phyloP scores from a whole-genome alignment of 2,888 invertebrate genomes.

The Ganaspis brasiliensis region DNA sequence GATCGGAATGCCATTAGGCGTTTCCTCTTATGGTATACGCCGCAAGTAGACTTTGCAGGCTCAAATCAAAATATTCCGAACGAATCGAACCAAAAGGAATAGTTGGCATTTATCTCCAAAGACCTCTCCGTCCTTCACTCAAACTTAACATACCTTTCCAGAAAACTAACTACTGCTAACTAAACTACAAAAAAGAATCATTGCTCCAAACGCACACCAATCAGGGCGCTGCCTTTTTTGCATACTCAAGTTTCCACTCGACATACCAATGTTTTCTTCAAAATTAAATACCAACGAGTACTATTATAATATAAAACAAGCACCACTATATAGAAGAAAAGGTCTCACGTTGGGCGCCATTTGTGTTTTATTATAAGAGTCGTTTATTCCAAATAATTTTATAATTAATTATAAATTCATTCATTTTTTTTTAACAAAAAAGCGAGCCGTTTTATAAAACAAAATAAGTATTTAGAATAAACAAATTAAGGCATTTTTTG shows the following conservation, averaged over 20 bases:
- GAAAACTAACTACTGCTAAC: constrained; percentile 16
- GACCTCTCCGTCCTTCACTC: constrained; percentile 28
- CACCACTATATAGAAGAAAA: too few species aligned
- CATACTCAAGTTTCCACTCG: neutral
- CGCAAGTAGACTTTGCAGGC: constrained; percentile 54
- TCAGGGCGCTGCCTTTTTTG: neutral
- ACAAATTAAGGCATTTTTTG: too few species aligned
- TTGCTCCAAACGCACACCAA: neutral
- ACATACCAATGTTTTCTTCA: neutral
- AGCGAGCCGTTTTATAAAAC: too few species aligned
- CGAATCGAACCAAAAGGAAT: constrained; percentile 44
- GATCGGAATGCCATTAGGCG: constrained; percentile 76
- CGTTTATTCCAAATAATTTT: too few species aligned
- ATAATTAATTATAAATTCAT: too few species aligned
- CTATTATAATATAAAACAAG: neutral
- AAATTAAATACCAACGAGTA: neutral
- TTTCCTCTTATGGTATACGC: constrained; percentile 64
- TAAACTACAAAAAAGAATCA: neutral
- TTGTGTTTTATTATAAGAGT: too few species aligned
- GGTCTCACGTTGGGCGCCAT: too few species aligned
- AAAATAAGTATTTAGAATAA: too few species aligned
- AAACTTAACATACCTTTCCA: constrained; percentile 34
- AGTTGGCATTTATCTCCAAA: constrained; percentile 37
- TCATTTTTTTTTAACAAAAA: too few species aligned
- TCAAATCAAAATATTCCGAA: constrained; percentile 46